phyloP scores from a whole-genome alignment of 2,113 vertebrate genomes.

The Perccottus glenii region DNA sequence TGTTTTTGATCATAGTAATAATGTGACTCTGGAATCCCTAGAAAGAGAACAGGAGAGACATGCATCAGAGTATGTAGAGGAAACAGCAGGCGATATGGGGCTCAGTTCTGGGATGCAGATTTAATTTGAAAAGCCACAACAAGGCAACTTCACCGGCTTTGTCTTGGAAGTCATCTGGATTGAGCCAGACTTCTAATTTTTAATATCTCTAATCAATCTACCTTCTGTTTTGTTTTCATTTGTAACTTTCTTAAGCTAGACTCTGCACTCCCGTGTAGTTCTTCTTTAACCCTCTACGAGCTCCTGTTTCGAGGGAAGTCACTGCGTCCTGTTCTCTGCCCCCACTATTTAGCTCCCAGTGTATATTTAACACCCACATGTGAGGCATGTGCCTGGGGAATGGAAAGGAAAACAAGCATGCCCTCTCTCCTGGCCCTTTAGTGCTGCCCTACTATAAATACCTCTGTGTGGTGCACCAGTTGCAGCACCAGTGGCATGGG shows the following conservation, averaged over 20 bases:
- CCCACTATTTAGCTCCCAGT: constrained; percentile 69
- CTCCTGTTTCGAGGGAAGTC: constrained; percentile 36
- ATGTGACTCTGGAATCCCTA: constrained; percentile 81
- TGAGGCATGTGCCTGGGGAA: constrained; percentile 86
- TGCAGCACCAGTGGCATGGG: constrained; percentile 95
- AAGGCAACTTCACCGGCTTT: constrained; percentile 79
- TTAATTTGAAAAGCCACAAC: constrained; percentile 83
- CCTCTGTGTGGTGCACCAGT: constrained; percentile 83
- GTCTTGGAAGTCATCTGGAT: constrained; percentile 33
- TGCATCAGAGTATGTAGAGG: constrained; percentile 60
- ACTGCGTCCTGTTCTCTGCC: constrained; percentile 48
- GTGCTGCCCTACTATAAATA: constrained; percentile 93
- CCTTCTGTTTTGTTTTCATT: neutral
- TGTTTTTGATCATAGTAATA: constrained; percentile 83
- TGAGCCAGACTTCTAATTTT: neutral
- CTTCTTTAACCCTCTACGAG: constrained; percentile 52
- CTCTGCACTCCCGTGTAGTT: constrained; percentile 73
- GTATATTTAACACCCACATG: constrained; percentile 84
- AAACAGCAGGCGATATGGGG: constrained; percentile 46
- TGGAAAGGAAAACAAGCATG: constrained; percentile 97
- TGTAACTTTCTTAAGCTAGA: constrained; percentile 1
- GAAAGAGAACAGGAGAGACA: constrained; percentile 29
- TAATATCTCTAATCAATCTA: neutral
- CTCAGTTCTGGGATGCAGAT: constrained; percentile 57
- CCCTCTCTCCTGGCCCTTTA: constrained; percentile 84